phyloP scores from a whole-genome alignment of 2,888 invertebrate genomes.

The Brenthis hecate region DNA sequence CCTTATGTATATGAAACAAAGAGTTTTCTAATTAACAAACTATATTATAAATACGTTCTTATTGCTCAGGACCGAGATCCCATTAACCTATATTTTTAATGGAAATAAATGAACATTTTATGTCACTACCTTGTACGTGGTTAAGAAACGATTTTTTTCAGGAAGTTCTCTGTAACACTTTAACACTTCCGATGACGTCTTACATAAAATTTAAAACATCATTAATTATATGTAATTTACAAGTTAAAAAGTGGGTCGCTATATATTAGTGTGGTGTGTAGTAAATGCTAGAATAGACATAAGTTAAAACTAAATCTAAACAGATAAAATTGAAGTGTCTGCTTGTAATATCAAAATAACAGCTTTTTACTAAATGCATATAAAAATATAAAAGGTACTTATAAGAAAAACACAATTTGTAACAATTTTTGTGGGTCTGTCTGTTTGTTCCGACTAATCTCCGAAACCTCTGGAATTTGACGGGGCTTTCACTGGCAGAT shows the following conservation, averaged over 20 bases:
- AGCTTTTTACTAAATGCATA: no score
- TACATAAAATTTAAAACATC: neutral
- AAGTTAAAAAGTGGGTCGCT: slow-evolving; percentile 1
- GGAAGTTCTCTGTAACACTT: slow-evolving; percentile 14
- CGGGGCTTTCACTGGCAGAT: no score
- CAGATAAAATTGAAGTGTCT: no score
- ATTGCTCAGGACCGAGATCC: slow-evolving; percentile 62
- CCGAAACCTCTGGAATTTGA: no score
- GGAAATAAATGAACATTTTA: slow-evolving; percentile 54
- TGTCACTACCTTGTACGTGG: slow-evolving; percentile 48
- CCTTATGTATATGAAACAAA: slow-evolving; percentile 42
- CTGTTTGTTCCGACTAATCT: no score
- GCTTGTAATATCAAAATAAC: no score
- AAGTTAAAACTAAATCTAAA: no score
- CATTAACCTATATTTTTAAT: slow-evolving; percentile 75
- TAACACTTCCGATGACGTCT: slow-evolving; percentile 3
- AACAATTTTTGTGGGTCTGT: no score
- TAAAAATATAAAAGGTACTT: no score
- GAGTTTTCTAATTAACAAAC: slow-evolving; percentile 36
- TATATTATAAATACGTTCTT: slow-evolving; percentile 54
- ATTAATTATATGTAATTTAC: slow-evolving; percentile 1
- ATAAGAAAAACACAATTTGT: no score
- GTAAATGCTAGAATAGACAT: neutral
- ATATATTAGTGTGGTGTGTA: neutral
- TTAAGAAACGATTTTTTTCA: slow-evolving; percentile 21